These are phyloP conservation scores for Pristionchus exspectatus DNA, from an alignment of 2,888 invertebrate species.

Conservation along the genomic window DNA sequence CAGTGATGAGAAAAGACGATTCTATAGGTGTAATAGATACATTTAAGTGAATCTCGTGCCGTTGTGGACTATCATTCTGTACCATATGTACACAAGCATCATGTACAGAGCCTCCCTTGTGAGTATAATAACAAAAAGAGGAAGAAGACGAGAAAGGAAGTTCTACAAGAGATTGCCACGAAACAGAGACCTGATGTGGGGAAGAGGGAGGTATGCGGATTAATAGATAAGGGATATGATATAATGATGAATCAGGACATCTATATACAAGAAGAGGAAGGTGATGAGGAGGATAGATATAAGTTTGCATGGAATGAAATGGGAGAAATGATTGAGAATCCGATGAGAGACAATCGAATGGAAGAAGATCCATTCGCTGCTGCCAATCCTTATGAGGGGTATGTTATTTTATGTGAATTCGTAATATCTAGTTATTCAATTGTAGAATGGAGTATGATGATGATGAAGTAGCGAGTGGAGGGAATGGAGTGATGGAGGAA, in stretches of 20 bases:
- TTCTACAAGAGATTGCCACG: neutral
- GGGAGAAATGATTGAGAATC: slow-evolving; percentile 22
- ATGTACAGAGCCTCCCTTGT: neutral
- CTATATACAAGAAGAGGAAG: slow-evolving; percentile 19
- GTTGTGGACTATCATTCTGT: neutral
- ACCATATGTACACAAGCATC: neutral
- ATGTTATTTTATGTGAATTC: neutral
- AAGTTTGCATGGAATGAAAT: slow-evolving; percentile 1
- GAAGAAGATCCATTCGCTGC: neutral
- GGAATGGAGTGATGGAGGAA: neutral
- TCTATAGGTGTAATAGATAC: neutral
- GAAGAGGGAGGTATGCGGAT: neutral
- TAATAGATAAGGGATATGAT: neutral
- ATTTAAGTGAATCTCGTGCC: neutral
- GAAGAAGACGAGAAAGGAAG: slow-evolving; percentile 15
- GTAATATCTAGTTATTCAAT: neutral
- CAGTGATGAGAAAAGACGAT: neutral
- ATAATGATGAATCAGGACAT: neutral
- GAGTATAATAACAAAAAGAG: slow-evolving; percentile 3
- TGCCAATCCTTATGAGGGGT: slow-evolving; percentile 12
- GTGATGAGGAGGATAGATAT: neutral
- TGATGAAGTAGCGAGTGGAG: neutral
- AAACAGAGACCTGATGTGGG: neutral
- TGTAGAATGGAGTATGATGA: neutral
- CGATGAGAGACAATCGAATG: neutral